Conservation (phyloP, 2,888 invertebrate genomes). For the Drosophila prolongata region DNA sequence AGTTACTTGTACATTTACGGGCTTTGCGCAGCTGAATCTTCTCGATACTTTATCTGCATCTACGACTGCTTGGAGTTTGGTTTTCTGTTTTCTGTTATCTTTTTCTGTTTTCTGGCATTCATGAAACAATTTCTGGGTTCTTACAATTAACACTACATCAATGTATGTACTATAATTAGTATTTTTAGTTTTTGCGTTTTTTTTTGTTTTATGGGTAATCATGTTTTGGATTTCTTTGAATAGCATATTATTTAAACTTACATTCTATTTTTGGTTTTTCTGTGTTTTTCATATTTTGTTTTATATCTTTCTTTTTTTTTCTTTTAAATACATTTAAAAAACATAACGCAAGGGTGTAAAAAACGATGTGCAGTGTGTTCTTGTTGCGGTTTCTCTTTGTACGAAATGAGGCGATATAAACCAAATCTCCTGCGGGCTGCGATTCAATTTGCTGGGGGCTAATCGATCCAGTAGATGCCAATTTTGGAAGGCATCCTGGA, state of each 20-base stretch:
- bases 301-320: constrained; percentile 41
- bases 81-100: constrained; percentile 23
- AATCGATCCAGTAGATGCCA: constrained; percentile 62
- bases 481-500: constrained; percentile 38
- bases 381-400: constrained; percentile 66
- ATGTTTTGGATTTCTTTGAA: constrained; percentile 82
- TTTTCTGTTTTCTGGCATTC: constrained; percentile 42
- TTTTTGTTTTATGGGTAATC: constrained; percentile 63
- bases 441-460: constrained; percentile 70
- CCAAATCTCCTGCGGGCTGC: constrained; percentile 75
- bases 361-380: constrained; percentile 50
- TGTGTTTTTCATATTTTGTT: constrained; percentile 31
- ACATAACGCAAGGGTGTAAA: constrained; percentile 60
- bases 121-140: constrained; percentile 55
- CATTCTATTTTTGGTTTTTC: constrained; percentile 31
- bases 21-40: constrained; percentile 48
- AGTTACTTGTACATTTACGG: constrained; percentile 75
- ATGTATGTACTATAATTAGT: constrained; percentile 81
- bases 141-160: constrained; percentile 80
- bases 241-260: constrained; percentile 71
- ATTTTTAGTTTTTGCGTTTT: constrained; percentile 68
- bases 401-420: constrained; percentile 54
- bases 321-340: constrained; percentile 68
- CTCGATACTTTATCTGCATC: constrained; percentile 21
- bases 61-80: constrained; percentile 44